Conservation (phyloP, 2,797 vertebrate species). For the Gallinago nigripennis region DNA sequence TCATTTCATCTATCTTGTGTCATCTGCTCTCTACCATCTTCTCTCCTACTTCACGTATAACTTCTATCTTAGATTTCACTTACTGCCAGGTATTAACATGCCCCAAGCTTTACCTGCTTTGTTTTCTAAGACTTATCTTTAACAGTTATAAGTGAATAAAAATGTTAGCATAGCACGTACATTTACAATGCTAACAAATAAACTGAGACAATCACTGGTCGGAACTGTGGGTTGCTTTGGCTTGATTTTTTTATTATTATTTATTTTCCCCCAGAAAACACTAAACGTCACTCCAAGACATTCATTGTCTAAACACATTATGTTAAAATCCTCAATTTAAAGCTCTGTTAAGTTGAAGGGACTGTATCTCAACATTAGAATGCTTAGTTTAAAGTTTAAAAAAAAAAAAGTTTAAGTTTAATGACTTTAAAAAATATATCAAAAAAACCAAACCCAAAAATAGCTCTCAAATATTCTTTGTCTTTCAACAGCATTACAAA, state of each 20-base stretch:
- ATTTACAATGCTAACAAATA: neutral
- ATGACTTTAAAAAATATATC: too few species aligned
- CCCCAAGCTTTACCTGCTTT: neutral
- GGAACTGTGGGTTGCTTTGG: neutral
- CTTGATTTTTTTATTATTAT: accelerated
- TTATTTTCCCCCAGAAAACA: neutral
- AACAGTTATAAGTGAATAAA: neutral
- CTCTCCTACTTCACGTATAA: neutral
- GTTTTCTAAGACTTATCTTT: neutral
- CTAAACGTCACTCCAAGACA: neutral
- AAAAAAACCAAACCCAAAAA: neutral
- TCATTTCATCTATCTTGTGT: neutral
- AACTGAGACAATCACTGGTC: neutral
- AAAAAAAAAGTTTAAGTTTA: neutral
- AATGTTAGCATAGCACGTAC: neutral
- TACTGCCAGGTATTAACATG: neutral
- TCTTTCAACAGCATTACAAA: neutral
- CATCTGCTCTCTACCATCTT: neutral
- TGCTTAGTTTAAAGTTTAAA: neutral
- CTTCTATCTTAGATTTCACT: neutral
- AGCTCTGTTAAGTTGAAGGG: neutral
- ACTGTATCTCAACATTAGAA: neutral
- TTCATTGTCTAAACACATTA: neutral
- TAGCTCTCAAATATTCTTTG: neutral
- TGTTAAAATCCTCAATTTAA: neutral